Evolutionary conservation across 2,888 invertebrate species (phyloP).

Genomic region (Megamerina dolium): DNA sequence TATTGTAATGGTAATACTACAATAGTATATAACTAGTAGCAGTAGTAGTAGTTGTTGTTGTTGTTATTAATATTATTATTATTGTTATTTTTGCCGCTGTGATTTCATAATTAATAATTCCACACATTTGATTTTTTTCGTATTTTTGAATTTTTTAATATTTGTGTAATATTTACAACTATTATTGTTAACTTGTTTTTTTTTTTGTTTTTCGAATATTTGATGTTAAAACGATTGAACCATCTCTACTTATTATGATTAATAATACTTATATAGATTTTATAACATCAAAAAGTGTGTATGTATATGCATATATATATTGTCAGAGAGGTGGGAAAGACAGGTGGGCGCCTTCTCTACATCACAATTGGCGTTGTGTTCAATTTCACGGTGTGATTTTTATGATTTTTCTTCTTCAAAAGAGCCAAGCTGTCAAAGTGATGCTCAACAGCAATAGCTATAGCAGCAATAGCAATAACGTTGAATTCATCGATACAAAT

Average conservation of each 20-base stretch:
- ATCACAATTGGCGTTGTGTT: conserved; percentile 25
- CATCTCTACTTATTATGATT: conserved; percentile 11
- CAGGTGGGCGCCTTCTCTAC: conserved; percentile 18
- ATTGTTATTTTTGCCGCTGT: conserved; percentile 9
- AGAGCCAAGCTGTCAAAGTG: conserved; percentile 19
- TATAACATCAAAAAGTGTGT: no score
- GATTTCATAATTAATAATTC: neutral
- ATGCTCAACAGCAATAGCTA: conserved; percentile 10
- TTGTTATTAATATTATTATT: conserved; percentile 8
- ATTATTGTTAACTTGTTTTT: no score
- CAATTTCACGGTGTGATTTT: conserved; percentile 29
- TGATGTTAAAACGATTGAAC: conserved; percentile 23
- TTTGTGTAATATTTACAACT: no score
- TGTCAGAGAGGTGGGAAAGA: no score
- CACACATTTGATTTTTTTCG: no score
- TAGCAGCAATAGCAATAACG: conserved; percentile 8
- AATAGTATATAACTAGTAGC: no score
- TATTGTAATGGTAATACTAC: no score
- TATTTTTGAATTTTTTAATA: no score
- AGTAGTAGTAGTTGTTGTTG: no score
- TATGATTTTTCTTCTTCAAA: conserved; percentile 18
- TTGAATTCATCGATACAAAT: conserved; percentile 22
- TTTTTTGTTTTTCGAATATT: neutral
- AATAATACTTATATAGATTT: no score
- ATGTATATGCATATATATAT: no score